Evolutionary conservation across 2,113 vertebrate genomes (phyloP).

Genomic region (Ctenomys sociabilis): DNA sequence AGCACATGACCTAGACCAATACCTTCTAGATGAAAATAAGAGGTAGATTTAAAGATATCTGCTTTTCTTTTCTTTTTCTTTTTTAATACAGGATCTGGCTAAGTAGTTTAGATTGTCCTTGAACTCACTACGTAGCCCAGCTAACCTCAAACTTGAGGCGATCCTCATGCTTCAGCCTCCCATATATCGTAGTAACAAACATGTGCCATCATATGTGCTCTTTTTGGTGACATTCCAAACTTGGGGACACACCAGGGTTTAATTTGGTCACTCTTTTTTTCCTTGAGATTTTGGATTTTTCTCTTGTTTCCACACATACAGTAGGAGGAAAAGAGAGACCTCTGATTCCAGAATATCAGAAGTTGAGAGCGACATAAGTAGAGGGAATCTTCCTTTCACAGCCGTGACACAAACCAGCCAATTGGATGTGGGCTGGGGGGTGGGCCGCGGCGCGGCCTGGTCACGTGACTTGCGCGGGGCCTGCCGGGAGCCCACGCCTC

Average conservation of each 20-base stretch:
- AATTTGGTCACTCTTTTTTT: not conserved
- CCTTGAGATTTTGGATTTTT: not conserved
- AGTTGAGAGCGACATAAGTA: accelerated
- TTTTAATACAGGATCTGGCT: not conserved
- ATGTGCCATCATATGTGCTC: not conserved
- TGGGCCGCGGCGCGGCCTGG: accelerated
- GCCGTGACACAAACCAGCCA: accelerated
- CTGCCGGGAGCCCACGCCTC: not conserved
- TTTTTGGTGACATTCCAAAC: not conserved
- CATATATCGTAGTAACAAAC: not conserved
- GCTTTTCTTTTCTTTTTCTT: not conserved
- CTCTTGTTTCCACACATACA: not conserved
- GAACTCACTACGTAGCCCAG: not conserved
- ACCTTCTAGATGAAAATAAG: not conserved
- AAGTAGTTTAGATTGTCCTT: not conserved
- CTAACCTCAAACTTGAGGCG: not conserved
- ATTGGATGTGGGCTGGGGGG: accelerated
- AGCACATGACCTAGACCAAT: not conserved
- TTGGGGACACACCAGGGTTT: not conserved
- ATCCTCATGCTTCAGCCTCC: not conserved
- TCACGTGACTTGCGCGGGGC: not conserved
- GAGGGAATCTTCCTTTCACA: accelerated
- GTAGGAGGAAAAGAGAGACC: accelerated
- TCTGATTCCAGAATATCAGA: not conserved
- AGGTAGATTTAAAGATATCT: too few species aligned